Evolutionary conservation across 2,113 vertebrate species (phyloP), one percentile per base, ranked within the genome.

Genomic region (Ammospiza nelsoni): DNA sequence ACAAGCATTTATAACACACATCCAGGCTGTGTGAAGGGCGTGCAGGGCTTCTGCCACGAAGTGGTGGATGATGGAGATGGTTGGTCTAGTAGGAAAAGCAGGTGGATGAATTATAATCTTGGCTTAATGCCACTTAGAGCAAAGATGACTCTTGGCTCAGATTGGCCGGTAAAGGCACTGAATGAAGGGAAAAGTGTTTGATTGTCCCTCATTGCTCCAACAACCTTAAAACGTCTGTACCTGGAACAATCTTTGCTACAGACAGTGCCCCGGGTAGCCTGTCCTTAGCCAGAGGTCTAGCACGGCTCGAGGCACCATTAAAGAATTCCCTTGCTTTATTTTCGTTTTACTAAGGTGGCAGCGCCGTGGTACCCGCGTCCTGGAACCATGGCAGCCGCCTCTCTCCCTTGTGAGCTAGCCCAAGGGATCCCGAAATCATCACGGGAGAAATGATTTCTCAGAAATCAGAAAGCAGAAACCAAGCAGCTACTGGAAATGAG

Each of bases 281-380:
- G 39, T 11, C 24, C 29, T 51, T 22, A 67, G 20, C 27, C 52
- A 9, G 25, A 23, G 11, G 15, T 22, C 15, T 41, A 54, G 12
- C 55, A 14, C 3, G 0, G 20, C 33, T 33, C 3, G 3, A 39
- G 48, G 10, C 6, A 25, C 3, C 17, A 4, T 52, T 51, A 15
- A 61, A 74, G 18, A 10, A 41, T 78, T 69, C 13, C 5, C 8
- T n/a, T 46, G 61, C 6, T 11, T 65, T 10, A 8, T 9, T 80
- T 48, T 31, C 22, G 0, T 14, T 84, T 84, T 85, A 44, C 9
- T 15, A 12, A 67, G 17, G 27, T 31, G 67, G 15, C 58, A 80
- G 44, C 0, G 2, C 11, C 5, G 9, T n/a, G 37, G 9, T 51
- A 23, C 35, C 24, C 15, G 0, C 3, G 57, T 54, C 24, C 28